These are phyloP conservation scores for Teleogryllus oceanicus DNA, from an alignment of 2,888 invertebrate species.

Conservation along the genomic window DNA sequence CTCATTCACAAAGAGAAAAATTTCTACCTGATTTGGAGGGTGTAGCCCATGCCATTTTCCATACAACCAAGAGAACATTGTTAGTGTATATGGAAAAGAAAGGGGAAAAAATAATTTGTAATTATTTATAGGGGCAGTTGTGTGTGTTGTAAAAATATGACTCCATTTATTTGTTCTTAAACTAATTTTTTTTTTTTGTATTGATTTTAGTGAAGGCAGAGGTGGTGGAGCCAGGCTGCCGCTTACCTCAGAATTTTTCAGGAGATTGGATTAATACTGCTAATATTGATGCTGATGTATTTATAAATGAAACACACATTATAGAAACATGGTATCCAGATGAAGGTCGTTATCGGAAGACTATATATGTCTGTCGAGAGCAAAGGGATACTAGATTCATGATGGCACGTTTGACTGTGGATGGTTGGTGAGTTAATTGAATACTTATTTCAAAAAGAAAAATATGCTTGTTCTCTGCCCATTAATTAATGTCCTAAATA, in stretches of 20 bases:
- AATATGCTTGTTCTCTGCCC: conserved; percentile 19
- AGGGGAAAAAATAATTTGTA: too few relatives aligned
- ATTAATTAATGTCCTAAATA: conserved; percentile 24
- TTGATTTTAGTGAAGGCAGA: conserved; percentile 64
- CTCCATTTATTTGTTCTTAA: not conserved
- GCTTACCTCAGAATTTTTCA: conserved; percentile 87
- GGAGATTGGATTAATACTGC: conserved; percentile 98
- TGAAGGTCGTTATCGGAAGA: conserved; percentile 78
- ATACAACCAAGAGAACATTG: too few relatives aligned
- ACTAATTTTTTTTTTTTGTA: not conserved
- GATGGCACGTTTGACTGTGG: conserved; percentile 95
- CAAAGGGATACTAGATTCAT: conserved; percentile 85
- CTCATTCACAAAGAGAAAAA: too few relatives aligned
- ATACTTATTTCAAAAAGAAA: not conserved
- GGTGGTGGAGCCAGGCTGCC: conserved; percentile 85
- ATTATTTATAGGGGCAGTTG: too few relatives aligned
- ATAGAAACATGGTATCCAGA: conserved; percentile 94
- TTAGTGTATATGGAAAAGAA: too few relatives aligned
- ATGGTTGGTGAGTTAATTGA: conserved; percentile 62
- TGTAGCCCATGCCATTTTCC: too few relatives aligned
- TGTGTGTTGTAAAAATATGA: not conserved
- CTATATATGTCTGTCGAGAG: conserved; percentile 92
- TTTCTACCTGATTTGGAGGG: too few relatives aligned
- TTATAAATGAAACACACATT: conserved; percentile 93
- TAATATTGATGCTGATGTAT: conserved; percentile 90